Conservation (phyloP, 30 jellyfish, hydroid and myxozoan species). For the Turritopsis rubra region DNA sequence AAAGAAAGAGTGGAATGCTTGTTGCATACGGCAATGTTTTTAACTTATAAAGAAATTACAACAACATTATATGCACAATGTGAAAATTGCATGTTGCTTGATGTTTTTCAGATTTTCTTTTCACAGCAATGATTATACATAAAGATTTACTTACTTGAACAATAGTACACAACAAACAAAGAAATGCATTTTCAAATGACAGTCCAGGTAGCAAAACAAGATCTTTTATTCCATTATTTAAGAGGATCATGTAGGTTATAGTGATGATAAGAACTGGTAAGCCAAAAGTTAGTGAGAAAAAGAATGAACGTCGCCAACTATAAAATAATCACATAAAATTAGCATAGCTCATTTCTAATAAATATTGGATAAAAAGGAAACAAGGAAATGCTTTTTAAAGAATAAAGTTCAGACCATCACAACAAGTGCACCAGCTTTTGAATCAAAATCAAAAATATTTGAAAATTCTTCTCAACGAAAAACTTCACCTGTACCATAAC, state of each 20-base stretch:
- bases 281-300: slow-evolving; percentile 77
- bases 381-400: too few species aligned
- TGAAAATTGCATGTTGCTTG: too few species aligned
- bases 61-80: too few species aligned
- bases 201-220: slow-evolving; percentile 57
- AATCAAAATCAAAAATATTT: neutral
- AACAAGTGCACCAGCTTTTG: neutral
- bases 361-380: too few species aligned
- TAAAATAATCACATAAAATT: too few species aligned
- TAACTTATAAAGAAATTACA: too few species aligned
- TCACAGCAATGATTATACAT: too few species aligned
- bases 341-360: too few species aligned
- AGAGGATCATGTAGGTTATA: slow-evolving; percentile 47
- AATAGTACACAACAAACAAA: slow-evolving; percentile 65
- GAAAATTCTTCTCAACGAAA: neutral
- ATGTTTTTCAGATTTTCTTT: too few species aligned
- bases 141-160: slow-evolving; percentile 66
- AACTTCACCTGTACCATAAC: neutral
- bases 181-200: slow-evolving; percentile 61
- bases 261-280: slow-evolving; percentile 78
- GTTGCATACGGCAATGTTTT: too few species aligned
- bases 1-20: too few species aligned
- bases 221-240: slow-evolving; percentile 39
- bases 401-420: too few species aligned
- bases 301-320: slow-evolving; percentile 81